Evolutionary conservation across 37 sponge, comb jelly and placozoan genomes (phyloP).

Genomic region (Diacarnus erythraeanus): DNA sequence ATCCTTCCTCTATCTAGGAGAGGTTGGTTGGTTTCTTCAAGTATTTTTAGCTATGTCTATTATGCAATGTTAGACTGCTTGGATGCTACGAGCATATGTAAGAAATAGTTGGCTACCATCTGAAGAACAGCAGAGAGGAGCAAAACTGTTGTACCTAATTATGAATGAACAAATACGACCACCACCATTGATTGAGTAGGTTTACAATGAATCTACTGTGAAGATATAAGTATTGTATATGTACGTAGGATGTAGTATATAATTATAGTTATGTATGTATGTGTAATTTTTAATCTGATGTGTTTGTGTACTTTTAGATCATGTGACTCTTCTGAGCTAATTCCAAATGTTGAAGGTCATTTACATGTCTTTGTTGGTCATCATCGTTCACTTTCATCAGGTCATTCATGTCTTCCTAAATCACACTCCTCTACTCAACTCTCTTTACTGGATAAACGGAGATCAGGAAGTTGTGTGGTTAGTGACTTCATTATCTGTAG

Average conservation of each 20-base stretch:
- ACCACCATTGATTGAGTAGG: slow-evolving; percentile 29
- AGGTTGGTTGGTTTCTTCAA: not conserved
- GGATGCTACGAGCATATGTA: slow-evolving; percentile 76
- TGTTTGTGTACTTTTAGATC: too few species aligned
- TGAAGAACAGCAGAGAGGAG: slow-evolving; percentile 51
- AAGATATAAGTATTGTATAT: too few species aligned
- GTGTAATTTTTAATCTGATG: too few species aligned
- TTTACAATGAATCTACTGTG: too few species aligned
- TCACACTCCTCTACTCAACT: not conserved
- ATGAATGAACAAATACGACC: slow-evolving; percentile 75
- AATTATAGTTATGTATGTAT: too few species aligned
- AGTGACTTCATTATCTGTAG: too few species aligned
- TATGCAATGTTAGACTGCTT: slow-evolving; percentile 44
- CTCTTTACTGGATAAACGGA: slow-evolving; percentile 16
- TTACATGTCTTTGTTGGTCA: not conserved
- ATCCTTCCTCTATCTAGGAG: not conserved
- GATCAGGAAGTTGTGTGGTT: slow-evolving; percentile 30
- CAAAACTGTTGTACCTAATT: slow-evolving; percentile 67
- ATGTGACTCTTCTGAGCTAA: too few species aligned
- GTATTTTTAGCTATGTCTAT: not conserved
- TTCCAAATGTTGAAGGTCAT: too few species aligned
- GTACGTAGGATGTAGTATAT: too few species aligned
- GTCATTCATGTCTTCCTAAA: not conserved
- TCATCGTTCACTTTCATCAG: not conserved
- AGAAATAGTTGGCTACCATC: slow-evolving; percentile 79